Evolutionary conservation across 1,140 invertebrate genomes (phyloP).

Genomic region (Eueides isabella): DNA sequence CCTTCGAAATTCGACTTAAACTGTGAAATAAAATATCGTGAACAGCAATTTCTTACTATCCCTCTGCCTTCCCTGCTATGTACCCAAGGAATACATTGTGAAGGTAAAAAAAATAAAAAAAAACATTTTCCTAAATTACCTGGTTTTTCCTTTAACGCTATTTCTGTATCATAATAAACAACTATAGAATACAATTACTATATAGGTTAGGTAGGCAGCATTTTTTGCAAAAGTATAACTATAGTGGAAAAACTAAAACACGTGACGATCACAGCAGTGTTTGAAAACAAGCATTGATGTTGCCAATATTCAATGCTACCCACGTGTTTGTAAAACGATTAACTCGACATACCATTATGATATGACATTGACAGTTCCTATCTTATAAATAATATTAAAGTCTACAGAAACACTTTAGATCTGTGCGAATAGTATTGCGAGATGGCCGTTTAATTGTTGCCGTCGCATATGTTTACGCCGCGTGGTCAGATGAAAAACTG

Average conservation of each 20-base stretch:
- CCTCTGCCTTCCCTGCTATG: too few species aligned
- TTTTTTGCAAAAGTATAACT: too few species aligned
- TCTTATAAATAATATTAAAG: conserved; percentile 7
- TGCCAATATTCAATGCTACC: conserved; percentile 21
- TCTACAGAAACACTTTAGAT: conserved; percentile 1
- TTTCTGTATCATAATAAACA: too few species aligned
- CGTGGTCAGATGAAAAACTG: conserved; percentile 75
- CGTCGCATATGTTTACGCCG: conserved; percentile 65
- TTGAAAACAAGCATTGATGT: conserved; percentile 15
- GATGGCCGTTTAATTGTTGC: conserved; percentile 54
- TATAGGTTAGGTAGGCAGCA: too few species aligned
- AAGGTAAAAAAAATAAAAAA: too few species aligned
- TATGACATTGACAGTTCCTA: conserved; percentile 11
- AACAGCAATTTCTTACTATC: too few species aligned
- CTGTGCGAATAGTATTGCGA: conserved; percentile 24
- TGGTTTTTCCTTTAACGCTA: too few species aligned
- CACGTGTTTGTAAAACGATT: conserved; percentile 22
- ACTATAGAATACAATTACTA: too few species aligned
- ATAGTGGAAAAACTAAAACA: neutral
- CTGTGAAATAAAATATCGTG: too few species aligned
- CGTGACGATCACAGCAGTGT: conserved; percentile 18
- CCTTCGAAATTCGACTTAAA: too few species aligned
- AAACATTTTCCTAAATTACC: too few species aligned
- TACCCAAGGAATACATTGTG: too few species aligned
- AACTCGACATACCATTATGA: neutral